Evolutionary conservation across 2,797 vertebrate genomes (phyloP).

Genomic region (Enteromius viviparus): DNA sequence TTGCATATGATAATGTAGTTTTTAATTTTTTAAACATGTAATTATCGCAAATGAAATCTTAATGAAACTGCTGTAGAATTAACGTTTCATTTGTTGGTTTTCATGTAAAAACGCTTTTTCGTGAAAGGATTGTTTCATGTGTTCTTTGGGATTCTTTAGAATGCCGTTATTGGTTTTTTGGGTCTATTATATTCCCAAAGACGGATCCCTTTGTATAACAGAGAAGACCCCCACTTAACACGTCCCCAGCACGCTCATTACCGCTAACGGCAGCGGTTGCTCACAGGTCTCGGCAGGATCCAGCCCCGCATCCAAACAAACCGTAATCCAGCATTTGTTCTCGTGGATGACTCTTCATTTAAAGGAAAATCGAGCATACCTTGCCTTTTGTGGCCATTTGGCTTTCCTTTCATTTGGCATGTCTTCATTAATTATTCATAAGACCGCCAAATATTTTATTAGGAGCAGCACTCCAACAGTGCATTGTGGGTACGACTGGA

Average conservation of each 20-base stretch:
- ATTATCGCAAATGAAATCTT: neutral
- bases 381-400: constrained; percentile 78
- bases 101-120: neutral
- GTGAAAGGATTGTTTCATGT: neutral
- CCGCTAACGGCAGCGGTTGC: constrained; percentile 73
- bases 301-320: constrained; percentile 69
- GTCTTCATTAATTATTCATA: constrained; percentile 82
- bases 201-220: constrained; percentile 78
- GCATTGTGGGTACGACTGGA: constrained; percentile 66
- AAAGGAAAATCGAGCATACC: constrained; percentile 79
- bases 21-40: neutral
- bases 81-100: neutral
- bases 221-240: constrained; percentile 65
- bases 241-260: constrained; percentile 72
- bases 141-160: constrained; percentile 42
- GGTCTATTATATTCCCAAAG: constrained; percentile 76
- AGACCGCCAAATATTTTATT: constrained; percentile 82
- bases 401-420: constrained; percentile 77
- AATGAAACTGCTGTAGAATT: neutral
- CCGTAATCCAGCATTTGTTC: constrained; percentile 82
- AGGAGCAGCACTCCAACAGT: constrained; percentile 74
- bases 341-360: constrained; percentile 78
- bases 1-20: neutral
- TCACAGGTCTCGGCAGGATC: constrained; percentile 66
- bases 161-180: constrained; percentile 72